These are phyloP conservation scores for Dicranocentrus wangi DNA, from an alignment of 2,888 invertebrate genomes.

Conservation along the genomic window DNA sequence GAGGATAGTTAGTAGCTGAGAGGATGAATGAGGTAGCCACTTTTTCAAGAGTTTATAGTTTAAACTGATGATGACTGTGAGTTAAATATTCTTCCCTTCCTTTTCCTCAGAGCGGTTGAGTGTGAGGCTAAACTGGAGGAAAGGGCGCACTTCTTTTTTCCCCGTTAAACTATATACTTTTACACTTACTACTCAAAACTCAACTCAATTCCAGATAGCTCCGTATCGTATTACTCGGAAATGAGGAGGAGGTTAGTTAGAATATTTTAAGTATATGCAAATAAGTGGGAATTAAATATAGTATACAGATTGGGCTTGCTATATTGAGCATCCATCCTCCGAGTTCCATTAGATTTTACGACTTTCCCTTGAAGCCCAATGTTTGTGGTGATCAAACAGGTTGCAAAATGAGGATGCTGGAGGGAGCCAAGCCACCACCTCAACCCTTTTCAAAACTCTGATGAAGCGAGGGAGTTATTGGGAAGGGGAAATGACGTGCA, in stretches of 20 bases:
- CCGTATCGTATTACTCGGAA: too few species aligned
- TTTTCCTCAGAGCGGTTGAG: too few species aligned
- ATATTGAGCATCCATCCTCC: not conserved
- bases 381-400: constrained; percentile 47
- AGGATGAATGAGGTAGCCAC: not conserved
- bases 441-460: not conserved
- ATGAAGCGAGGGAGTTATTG: not conserved
- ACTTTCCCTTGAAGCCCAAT: not conserved
- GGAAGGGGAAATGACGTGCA: not conserved
- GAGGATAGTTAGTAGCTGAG: not conserved
- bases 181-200: too few species aligned
- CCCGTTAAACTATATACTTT: too few species aligned
- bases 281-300: not conserved
- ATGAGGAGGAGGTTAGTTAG: too few species aligned
- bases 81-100: too few species aligned
- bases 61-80: not conserved
- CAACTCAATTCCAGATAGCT: too few species aligned
- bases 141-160: too few species aligned
- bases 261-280: not conserved
- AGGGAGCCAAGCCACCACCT: not conserved
- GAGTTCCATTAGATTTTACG: constrained; percentile 4
- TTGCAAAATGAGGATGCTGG: too few species aligned
- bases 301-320: not conserved
- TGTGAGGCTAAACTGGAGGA: too few species aligned
- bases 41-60: too few species aligned